Evolutionary conservation across 1,140 invertebrate species (phyloP).

Genomic region (Lethocerus indicus): DNA sequence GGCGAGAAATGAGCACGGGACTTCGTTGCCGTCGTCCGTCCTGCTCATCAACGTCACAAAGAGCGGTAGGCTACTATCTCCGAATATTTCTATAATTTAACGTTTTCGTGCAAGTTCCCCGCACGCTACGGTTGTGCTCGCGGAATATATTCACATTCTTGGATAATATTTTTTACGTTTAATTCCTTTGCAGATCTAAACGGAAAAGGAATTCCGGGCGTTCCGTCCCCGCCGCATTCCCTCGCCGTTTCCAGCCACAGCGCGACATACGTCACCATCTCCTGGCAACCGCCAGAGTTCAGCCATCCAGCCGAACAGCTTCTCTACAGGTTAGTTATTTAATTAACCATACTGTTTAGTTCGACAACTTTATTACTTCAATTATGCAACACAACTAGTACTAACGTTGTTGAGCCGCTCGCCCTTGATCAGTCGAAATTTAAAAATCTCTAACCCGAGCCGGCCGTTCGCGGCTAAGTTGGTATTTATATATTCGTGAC

Average conservation of each 20-base stretch:
- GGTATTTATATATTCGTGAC: too few relatives aligned
- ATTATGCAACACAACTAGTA: too few relatives aligned
- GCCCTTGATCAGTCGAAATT: too few relatives aligned
- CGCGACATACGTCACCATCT: conserved; percentile 55
- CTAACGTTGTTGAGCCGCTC: too few relatives aligned
- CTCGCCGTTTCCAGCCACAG: conserved; percentile 54
- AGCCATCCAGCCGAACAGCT: conserved; percentile 56
- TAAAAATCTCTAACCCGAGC: too few relatives aligned
- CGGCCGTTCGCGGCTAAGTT: too few relatives aligned
- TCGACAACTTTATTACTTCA: too few relatives aligned
- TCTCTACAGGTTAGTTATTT: conserved; percentile 41
- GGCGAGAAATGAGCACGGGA: conserved; percentile 48
- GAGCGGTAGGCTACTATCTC: conserved; percentile 23
- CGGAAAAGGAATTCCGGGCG: conserved; percentile 31
- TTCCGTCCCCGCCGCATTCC: conserved; percentile 59
- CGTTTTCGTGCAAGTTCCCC: not conserved
- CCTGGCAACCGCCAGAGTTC: conserved; percentile 65
- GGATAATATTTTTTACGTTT: not conserved
- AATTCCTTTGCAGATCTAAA: conserved; percentile 19
- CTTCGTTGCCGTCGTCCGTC: conserved; percentile 60
- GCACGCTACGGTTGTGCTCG: not conserved
- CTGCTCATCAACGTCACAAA: conserved; percentile 50
- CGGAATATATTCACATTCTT: not conserved
- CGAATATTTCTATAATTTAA: not conserved
- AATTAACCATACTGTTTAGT: not conserved